phyloP scores from a whole-genome alignment of 2,797 vertebrate species.

The Neoniphon sammara region DNA sequence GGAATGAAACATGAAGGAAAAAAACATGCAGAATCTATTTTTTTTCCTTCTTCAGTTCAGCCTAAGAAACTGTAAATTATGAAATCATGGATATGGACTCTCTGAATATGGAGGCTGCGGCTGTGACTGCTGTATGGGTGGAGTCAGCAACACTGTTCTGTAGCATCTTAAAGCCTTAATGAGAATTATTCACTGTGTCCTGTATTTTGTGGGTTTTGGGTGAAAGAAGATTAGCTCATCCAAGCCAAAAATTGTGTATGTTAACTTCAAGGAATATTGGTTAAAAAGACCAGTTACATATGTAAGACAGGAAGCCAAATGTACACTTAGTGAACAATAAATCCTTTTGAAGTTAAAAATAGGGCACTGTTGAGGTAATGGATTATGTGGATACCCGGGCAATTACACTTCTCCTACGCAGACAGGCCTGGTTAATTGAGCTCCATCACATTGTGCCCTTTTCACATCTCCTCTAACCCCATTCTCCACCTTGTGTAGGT shows the following conservation, averaged over 20 bases:
- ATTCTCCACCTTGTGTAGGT: constrained; percentile 46
- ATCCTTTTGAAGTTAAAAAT: constrained; percentile 33
- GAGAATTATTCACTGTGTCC: not conserved
- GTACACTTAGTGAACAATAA: constrained; percentile 25
- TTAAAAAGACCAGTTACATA: not conserved
- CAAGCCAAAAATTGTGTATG: constrained; percentile 1
- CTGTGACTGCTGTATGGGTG: no score
- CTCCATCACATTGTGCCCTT: constrained; percentile 50
- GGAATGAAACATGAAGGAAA: no score
- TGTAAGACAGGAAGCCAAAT: constrained; percentile 8
- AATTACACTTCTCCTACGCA: constrained; percentile 28
- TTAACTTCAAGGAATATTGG: not conserved
- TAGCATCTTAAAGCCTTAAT: not conserved
- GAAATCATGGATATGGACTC: no score
- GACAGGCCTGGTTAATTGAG: constrained; percentile 66
- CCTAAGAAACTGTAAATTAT: no score
- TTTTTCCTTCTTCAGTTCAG: no score
- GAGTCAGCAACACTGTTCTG: no score
- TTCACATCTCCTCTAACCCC: constrained; percentile 38
- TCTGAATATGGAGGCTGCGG: no score
- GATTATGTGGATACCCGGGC: constrained; percentile 37
- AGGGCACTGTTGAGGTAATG: constrained; percentile 27
- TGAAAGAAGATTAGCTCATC: constrained; percentile 2
- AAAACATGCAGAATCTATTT: no score
- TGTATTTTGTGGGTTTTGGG: not conserved